These are phyloP conservation scores for Hipparchia semele DNA, from an alignment of 2,888 invertebrate species.

Conservation along the genomic window DNA sequence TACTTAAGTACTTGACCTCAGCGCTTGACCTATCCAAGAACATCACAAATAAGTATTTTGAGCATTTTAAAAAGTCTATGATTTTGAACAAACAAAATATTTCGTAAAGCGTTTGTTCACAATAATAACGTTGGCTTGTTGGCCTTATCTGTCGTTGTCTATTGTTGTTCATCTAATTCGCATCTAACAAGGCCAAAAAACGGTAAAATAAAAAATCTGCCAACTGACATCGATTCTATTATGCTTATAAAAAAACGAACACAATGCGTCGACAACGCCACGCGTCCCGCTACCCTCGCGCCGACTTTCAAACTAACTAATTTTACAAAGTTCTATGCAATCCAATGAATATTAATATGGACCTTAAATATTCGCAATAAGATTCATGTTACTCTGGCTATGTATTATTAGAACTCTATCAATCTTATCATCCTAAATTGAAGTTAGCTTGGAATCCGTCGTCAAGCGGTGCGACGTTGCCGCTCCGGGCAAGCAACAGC, in stretches of 20 bases:
- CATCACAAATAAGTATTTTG: neutral
- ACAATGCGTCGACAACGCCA: slow-evolving; percentile 71
- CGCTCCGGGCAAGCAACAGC: slow-evolving; percentile 71
- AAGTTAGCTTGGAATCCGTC: slow-evolving; percentile 75
- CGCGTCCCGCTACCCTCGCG: slow-evolving; percentile 78
- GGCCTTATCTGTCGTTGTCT: slow-evolving; percentile 27
- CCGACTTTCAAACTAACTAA: slow-evolving; percentile 45
- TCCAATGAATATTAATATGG: slow-evolving; percentile 31
- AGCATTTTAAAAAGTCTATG: neutral
- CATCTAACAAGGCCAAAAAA: slow-evolving; percentile 75
- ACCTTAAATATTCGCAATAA: slow-evolving; percentile 46
- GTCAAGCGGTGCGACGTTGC: slow-evolving; percentile 73
- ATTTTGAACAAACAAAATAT: slow-evolving; percentile 14
- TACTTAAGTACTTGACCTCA: neutral
- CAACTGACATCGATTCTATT: slow-evolving; percentile 83
- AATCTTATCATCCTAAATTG: slow-evolving; percentile 52
- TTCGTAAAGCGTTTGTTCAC: slow-evolving; percentile 22
- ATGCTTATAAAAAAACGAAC: slow-evolving; percentile 73
- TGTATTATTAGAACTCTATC: slow-evolving; percentile 57
- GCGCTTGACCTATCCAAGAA: neutral
- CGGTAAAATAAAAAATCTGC: slow-evolving; percentile 82
- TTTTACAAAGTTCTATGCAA: slow-evolving; percentile 53
- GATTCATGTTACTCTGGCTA: slow-evolving; percentile 37
- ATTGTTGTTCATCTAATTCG: slow-evolving; percentile 38
- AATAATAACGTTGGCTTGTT: slow-evolving; percentile 18